Conservation (phyloP, 1,140 invertebrate genomes). For the Diachasmimorpha longicaudata region DNA sequence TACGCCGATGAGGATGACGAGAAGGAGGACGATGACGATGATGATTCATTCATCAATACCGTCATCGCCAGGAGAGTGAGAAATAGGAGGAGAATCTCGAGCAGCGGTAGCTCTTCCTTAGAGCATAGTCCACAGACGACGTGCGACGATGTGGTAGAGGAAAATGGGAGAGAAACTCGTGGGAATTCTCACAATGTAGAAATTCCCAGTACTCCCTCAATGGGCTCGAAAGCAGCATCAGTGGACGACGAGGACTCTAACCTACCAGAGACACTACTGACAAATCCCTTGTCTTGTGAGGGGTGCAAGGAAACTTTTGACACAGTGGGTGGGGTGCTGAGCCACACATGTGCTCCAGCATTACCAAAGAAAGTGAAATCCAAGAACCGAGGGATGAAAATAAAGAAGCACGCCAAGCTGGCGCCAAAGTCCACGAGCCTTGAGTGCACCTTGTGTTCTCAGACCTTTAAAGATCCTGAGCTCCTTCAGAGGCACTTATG, state of each 20-base stretch:
- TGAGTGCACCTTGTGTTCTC: slow-evolving; percentile 43
- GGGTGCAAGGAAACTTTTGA: too few relatives aligned
- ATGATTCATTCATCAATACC: background rate
- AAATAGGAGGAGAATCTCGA: background rate
- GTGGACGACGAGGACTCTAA: background rate
- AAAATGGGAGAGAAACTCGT: background rate
- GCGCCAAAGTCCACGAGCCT: background rate
- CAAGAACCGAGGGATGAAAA: background rate
- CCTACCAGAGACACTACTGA: background rate
- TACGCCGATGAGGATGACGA: background rate
- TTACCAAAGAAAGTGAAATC: background rate
- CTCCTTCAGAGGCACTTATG: slow-evolving; percentile 48
- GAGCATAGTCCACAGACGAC: background rate
- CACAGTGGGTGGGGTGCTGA: too few relatives aligned
- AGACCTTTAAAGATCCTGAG: slow-evolving; percentile 37
- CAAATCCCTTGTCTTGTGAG: background rate
- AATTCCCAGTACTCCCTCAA: background rate
- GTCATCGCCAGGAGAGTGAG: background rate
- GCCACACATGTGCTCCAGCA: too few relatives aligned
- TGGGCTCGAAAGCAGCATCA: background rate
- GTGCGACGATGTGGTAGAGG: background rate
- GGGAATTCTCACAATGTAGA: background rate
- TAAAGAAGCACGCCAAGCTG: background rate
- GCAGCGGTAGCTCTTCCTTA: background rate
- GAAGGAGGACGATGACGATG: background rate